These are phyloP conservation scores for Somateria mollissima DNA, from an alignment of 2,797 vertebrate species.

Conservation along the genomic window DNA sequence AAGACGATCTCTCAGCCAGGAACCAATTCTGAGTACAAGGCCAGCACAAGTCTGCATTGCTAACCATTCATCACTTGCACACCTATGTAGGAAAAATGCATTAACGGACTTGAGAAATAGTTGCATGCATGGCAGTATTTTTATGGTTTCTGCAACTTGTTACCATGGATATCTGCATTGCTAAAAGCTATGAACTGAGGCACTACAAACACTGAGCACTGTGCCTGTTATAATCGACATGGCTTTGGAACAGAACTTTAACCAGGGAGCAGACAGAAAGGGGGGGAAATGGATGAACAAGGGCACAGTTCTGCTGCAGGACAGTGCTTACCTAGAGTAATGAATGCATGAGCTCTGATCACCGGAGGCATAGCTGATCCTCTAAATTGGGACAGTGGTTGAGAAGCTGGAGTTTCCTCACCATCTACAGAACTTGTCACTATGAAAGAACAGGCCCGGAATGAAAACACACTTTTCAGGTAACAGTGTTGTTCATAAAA, in stretches of 20 bases:
- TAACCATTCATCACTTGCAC: not conserved
- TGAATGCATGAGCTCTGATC: constrained; percentile 90
- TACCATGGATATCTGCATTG: constrained; percentile 27
- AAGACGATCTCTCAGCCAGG: not conserved
- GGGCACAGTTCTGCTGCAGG: rapidly evolving
- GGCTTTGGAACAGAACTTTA: not conserved
- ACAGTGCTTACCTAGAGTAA: constrained; percentile 86
- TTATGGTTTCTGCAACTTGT: not conserved
- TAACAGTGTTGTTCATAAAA: not conserved
- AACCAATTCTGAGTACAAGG: not conserved
- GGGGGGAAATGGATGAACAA: rapidly evolving
- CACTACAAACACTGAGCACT: not conserved
- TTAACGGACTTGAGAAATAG: not conserved
- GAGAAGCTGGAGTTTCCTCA: constrained; percentile 72
- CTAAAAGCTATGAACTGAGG: not conserved
- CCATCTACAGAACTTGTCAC: not conserved
- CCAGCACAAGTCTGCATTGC: not conserved
- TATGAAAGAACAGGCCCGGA: not conserved
- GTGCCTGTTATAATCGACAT: not conserved
- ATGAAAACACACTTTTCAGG: not conserved
- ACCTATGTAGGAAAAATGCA: not conserved
- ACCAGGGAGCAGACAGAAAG: not conserved
- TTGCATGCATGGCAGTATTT: not conserved
- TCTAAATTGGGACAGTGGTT: constrained; percentile 85
- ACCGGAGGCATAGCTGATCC: constrained; percentile 82